These are phyloP conservation scores for Rhopalosiphum maidis DNA, from an alignment of 1,140 invertebrate species.

Conservation along the genomic window DNA sequence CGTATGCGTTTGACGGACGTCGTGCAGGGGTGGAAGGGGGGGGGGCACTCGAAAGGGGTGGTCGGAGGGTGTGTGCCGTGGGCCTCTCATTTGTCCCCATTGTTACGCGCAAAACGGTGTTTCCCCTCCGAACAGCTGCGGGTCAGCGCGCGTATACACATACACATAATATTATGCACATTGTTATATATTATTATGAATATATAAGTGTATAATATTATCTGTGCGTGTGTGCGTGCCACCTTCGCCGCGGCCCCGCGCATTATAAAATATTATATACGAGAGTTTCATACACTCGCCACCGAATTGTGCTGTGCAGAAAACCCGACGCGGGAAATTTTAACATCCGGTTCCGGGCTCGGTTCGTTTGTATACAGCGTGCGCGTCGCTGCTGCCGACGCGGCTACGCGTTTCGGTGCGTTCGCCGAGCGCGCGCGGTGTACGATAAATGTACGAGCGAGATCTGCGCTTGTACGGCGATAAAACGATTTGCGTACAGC, in stretches of 20 bases:
- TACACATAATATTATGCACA: background rate
- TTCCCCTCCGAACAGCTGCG: conserved; percentile 39
- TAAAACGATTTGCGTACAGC: background rate
- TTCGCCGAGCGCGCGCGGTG: background rate
- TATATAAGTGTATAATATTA: background rate
- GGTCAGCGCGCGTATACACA: background rate
- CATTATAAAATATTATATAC: background rate
- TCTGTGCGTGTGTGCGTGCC: background rate
- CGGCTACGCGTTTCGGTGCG: background rate
- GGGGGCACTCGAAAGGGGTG: background rate
- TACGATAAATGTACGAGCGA: background rate
- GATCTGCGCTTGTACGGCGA: background rate
- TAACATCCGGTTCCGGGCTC: background rate
- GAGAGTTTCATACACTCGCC: background rate
- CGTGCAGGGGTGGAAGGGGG: background rate
- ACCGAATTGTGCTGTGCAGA: background rate
- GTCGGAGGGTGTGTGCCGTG: background rate
- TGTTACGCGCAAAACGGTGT: conserved; percentile 47
- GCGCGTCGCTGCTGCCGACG: background rate
- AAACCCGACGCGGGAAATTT: background rate
- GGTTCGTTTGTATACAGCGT: background rate
- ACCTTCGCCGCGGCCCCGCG: background rate
- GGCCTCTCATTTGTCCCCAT: conserved; percentile 54
- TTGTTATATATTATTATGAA: background rate
- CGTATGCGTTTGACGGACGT: background rate